phyloP scores from a whole-genome alignment of 2,888 invertebrate genomes.

The Habroteleia sp. region DNA sequence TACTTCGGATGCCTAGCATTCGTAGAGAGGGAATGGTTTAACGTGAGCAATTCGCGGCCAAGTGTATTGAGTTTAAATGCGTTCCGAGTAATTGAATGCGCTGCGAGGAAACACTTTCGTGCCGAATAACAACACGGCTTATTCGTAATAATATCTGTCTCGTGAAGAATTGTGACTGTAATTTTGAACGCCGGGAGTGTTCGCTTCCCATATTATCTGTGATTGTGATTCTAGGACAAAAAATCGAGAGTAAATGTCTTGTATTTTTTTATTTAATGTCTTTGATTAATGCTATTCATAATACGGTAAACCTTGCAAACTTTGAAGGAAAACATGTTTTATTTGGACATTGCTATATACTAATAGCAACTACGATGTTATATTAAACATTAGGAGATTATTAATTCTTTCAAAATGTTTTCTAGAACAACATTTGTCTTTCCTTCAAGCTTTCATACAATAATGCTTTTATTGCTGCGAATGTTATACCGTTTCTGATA shows the following conservation, averaged over 20 bases:
- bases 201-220: conserved; percentile 48
- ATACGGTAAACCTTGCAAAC: background rate
- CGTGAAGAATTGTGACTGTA: conserved; percentile 75
- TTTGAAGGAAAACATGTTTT: too few species aligned
- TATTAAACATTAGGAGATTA: too few species aligned
- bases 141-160: conserved; percentile 75
- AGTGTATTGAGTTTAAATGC: conserved; percentile 73
- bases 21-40: conserved; percentile 53
- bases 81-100: conserved; percentile 74
- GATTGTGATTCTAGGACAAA: conserved; percentile 33
- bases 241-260: conserved; percentile 53
- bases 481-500: too few species aligned
- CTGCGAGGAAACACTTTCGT: conserved; percentile 68
- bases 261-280: too few species aligned
- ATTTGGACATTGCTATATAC: too few species aligned
- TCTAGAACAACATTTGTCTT: too few species aligned
- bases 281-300: too few species aligned
- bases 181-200: conserved; percentile 70
- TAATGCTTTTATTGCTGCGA: too few species aligned
- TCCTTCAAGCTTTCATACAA: too few species aligned
- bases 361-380: too few species aligned
- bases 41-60: conserved; percentile 60
- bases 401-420: too few species aligned
- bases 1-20: conserved; percentile 30
- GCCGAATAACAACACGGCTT: conserved; percentile 42